A percentile compares a stretch with the other conserved stretches of the same genome.
These are phyloP conservation scores for Synaphobranchus kaupii DNA, from an alignment of 2,797 vertebrate species.

Conservation along the genomic window DNA sequence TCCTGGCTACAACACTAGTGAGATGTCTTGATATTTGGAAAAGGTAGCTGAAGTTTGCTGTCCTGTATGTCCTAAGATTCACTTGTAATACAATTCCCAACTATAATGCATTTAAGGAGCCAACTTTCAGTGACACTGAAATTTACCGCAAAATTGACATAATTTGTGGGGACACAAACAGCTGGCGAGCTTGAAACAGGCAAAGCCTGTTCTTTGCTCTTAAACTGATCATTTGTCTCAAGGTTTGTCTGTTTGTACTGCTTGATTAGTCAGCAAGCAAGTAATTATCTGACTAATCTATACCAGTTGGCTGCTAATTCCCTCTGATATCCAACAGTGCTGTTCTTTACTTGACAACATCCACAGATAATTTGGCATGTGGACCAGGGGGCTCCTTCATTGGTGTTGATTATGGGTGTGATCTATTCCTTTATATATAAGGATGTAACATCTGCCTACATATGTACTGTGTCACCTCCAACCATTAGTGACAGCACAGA, in stretches of 20 bases:
- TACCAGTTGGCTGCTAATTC: neutral
- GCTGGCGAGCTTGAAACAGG: neutral
- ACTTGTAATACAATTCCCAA: neutral
- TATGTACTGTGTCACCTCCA: neutral
- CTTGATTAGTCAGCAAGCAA: neutral
- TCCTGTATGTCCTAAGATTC: neutral
- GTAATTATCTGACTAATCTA: conserved; percentile 1
- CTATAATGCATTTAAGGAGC: neutral
- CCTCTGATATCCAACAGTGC: neutral
- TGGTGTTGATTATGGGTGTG: neutral
- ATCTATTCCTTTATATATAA: neutral
- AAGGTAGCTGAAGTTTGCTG: no score
- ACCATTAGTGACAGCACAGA: neutral
- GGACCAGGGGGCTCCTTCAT: neutral
- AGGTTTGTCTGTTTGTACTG: neutral
- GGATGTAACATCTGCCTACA: no score
- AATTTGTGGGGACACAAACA: neutral
- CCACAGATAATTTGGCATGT: neutral
- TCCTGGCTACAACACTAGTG: neutral
- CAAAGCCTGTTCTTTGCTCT: neutral
- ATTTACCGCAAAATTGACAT: neutral
- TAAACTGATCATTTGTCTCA: neutral
- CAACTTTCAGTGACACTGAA: neutral
- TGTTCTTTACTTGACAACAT: neutral
- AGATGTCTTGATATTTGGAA: neutral